Percentiles rank a stretch among this genome's conserved stretches.
Evolutionary conservation across 2,888 invertebrate species (phyloP).

Genomic region (Drosophila kambysellisi): DNA sequence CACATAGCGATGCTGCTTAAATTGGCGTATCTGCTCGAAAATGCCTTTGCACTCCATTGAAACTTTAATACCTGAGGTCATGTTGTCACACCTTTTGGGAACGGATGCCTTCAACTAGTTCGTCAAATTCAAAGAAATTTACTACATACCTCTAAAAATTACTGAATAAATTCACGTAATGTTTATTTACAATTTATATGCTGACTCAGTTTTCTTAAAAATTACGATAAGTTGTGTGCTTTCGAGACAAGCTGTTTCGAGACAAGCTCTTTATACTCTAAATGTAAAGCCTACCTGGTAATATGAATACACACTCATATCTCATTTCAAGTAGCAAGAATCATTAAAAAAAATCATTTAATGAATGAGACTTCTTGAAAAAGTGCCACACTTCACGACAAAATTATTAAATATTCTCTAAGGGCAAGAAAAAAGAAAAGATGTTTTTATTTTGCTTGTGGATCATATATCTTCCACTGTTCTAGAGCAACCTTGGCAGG

Average conservation of each 20-base stretch:
- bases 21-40: conserved; percentile 48
- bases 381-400: not conserved
- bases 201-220: not conserved
- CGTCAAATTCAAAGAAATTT: not conserved
- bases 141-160: conserved; percentile 13
- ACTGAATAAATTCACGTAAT: not conserved
- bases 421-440: not conserved
- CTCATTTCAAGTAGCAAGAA: not conserved
- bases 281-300: not conserved
- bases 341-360: not conserved
- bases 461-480: no score
- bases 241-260: not conserved
- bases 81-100: conserved; percentile 7
- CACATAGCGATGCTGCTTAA: conserved; percentile 56
- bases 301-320: not conserved
- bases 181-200: conserved; percentile 1
- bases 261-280: not conserved
- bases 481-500: not conserved
- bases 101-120: not conserved
- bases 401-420: not conserved
- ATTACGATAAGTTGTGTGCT: not conserved
- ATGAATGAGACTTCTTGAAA: not conserved
- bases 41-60: conserved; percentile 34
- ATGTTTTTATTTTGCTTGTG: not conserved
- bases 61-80: conserved; percentile 55